These are phyloP conservation scores for Ciona savignyi DNA, from an alignment of 23 tunicate genomes.

Conservation along the genomic window DNA sequence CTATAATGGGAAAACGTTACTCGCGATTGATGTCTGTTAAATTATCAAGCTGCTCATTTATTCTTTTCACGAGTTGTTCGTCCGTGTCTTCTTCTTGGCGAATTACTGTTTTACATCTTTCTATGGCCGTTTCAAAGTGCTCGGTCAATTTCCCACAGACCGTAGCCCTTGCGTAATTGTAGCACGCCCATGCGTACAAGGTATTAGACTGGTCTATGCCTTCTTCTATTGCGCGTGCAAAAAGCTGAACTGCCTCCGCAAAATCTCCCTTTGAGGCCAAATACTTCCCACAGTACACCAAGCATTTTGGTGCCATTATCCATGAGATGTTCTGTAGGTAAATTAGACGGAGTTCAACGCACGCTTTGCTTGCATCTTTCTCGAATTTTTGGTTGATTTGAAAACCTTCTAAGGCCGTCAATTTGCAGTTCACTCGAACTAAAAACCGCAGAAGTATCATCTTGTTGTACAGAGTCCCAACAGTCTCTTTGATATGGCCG, in stretches of 20 bases:
- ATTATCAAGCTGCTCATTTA: not conserved
- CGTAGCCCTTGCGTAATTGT: constrained; percentile 34
- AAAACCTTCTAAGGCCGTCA: not conserved
- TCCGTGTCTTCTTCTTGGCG: constrained; percentile 7
- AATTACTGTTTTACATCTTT: constrained; percentile 1
- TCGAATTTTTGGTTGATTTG: not conserved
- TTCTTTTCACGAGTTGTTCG: constrained; percentile 8
- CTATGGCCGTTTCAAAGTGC: not conserved
- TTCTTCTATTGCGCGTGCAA: constrained; percentile 9
- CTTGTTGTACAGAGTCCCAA: constrained; percentile 7
- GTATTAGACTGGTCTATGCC: constrained; percentile 16
- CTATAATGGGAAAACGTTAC: too few relatives aligned
- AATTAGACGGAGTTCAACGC: constrained; percentile 5
- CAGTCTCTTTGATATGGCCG: constrained; percentile 14
- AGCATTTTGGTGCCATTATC: constrained; percentile 22
- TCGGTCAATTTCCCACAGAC: not conserved
- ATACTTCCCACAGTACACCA: constrained; percentile 46
- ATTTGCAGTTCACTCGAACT: constrained; percentile 5
- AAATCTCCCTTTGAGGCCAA: constrained; percentile 22
- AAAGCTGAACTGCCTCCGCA: constrained; percentile 10
- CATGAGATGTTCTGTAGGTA: not conserved
- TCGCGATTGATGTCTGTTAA: too few relatives aligned
- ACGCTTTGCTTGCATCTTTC: constrained; percentile 5
- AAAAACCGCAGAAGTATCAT: constrained; percentile 16
- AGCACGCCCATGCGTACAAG: constrained; percentile 39